Evolutionary conservation across 1,140 invertebrate species (phyloP).

Genomic region (Panagrolaimus sp.): DNA sequence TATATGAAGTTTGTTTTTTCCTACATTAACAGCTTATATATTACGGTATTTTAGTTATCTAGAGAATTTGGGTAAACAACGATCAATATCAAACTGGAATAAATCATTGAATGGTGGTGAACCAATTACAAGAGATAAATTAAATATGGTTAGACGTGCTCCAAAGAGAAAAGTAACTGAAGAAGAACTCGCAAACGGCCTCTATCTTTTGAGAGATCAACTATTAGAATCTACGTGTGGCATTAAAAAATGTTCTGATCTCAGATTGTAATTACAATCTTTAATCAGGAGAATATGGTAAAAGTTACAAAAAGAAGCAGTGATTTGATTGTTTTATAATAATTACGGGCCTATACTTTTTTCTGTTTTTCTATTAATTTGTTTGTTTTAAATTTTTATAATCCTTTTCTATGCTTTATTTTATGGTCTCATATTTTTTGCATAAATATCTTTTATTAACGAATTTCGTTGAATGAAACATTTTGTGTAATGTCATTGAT

Average conservation of each 20-base stretch:
- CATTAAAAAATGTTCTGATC: neutral
- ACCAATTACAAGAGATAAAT: neutral
- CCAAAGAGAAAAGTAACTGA: conserved; percentile 6
- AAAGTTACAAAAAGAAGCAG: neutral
- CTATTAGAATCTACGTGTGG: conserved; percentile 7
- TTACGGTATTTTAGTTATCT: conserved; percentile 15
- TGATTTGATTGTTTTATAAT: neutral
- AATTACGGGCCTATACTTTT: too few relatives aligned
- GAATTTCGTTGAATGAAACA: too few relatives aligned
- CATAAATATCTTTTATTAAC: too few relatives aligned
- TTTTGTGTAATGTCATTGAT: too few relatives aligned
- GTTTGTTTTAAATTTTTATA: too few relatives aligned
- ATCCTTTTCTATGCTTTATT: too few relatives aligned
- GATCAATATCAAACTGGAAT: neutral
- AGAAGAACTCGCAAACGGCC: conserved; percentile 9
- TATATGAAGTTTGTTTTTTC: conserved; percentile 18
- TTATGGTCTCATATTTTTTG: too few relatives aligned
- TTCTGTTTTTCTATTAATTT: too few relatives aligned
- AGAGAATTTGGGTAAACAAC: conserved; percentile 21
- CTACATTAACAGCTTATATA: neutral
- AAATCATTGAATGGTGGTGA: neutral
- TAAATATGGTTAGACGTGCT: neutral
- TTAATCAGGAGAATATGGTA: too few relatives aligned
- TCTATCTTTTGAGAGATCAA: conserved; percentile 8
- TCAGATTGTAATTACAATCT: neutral